Evolutionary conservation across 2,113 vertebrate species (phyloP).

Genomic region (Oryzias curvinotus): DNA sequence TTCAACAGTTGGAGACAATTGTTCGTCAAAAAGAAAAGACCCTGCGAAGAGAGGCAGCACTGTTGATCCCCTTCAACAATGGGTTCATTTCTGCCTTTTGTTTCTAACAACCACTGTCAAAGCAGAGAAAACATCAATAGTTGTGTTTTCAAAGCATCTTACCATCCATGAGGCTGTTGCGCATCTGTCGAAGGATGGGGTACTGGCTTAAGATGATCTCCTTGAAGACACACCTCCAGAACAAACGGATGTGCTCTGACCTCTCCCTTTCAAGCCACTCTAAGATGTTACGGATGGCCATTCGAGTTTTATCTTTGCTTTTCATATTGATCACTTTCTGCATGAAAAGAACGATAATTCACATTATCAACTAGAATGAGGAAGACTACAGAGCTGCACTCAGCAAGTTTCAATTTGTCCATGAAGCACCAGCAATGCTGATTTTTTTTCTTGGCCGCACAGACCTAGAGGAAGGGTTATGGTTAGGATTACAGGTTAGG

Average conservation of each 20-base stretch:
- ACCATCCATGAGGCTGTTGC: conserved; percentile 64
- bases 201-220: conserved; percentile 59
- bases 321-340: conserved; percentile 63
- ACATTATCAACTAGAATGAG: not conserved
- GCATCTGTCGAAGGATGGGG: conserved; percentile 44
- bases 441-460: no score
- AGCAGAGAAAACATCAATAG: not conserved
- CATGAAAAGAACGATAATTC: not conserved
- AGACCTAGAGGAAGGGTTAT: no score
- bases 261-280: conserved; percentile 59
- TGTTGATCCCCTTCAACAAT: no score
- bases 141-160: conserved; percentile 9
- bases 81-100: no score
- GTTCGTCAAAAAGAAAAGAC: conserved; percentile 29
- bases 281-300: conserved; percentile 57
- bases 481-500: no score
- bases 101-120: no score
- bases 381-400: no score
- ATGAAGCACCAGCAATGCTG: no score
- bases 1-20: conserved; percentile 17
- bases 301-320: conserved; percentile 27
- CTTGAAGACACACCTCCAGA: conserved; percentile 69
- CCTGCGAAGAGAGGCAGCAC: conserved; percentile 30
- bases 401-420: no score
- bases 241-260: conserved; percentile 24